These are phyloP conservation scores for Menidia menidia DNA, from an alignment of 2,797 vertebrate species.

Conservation along the genomic window DNA sequence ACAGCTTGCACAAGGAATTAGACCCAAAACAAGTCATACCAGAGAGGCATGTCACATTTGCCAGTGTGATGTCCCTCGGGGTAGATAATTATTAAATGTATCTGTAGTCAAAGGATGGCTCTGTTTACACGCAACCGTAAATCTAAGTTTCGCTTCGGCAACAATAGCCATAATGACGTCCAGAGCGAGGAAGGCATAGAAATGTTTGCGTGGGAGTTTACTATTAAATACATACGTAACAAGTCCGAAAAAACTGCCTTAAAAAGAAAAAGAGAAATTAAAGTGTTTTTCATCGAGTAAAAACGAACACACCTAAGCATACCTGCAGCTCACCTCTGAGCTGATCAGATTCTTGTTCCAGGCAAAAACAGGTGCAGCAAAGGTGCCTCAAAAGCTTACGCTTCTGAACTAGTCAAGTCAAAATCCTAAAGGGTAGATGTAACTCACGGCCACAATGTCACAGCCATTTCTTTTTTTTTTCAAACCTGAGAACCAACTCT, in stretches of 20 bases:
- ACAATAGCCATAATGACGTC: background rate
- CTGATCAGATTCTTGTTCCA: background rate
- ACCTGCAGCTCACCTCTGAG: conserved; percentile 22
- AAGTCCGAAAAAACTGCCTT: too few species aligned
- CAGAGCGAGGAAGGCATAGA: background rate
- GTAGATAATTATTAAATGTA: background rate
- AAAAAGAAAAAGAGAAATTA: background rate
- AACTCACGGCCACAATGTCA: background rate
- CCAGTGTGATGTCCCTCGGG: background rate
- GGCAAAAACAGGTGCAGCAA: background rate
- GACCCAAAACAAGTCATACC: background rate
- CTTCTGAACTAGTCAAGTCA: conserved; percentile 4
- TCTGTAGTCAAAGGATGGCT: background rate
- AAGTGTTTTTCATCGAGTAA: background rate
- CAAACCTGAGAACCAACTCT: background rate
- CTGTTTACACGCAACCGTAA: background rate
- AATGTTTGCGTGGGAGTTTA: too few species aligned
- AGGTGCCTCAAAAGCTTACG: conserved; percentile 2
- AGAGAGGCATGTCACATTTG: background rate
- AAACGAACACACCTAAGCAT: background rate
- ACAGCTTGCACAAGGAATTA: background rate
- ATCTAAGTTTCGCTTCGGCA: background rate
- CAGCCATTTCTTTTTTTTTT: background rate
- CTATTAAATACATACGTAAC: too few species aligned
- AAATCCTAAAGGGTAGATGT: conserved; percentile 1